These are phyloP conservation scores for Lates calcarifer DNA, from an alignment of 2,113 vertebrate species.

Conservation along the genomic window DNA sequence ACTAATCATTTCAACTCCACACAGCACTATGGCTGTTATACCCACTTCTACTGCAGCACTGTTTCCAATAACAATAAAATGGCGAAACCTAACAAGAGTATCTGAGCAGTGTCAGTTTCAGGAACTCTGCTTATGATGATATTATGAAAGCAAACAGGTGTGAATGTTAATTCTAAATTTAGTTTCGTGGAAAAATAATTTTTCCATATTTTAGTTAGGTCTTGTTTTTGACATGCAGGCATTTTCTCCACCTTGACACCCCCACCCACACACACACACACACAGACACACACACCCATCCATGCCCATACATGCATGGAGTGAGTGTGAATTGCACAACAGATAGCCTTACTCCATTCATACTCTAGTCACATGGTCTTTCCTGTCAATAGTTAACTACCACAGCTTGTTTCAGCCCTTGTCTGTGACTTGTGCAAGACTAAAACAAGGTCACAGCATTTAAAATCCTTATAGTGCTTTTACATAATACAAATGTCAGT, in stretches of 20 bases:
- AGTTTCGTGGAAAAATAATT: background rate
- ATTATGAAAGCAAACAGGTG: slow-evolving; percentile 1
- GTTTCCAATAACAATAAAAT: background rate
- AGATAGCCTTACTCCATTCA: slow-evolving; percentile 68
- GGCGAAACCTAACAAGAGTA: background rate
- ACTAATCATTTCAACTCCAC: background rate
- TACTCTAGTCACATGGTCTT: slow-evolving; percentile 65
- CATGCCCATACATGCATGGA: slow-evolving; percentile 17
- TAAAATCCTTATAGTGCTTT: background rate
- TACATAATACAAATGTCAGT: background rate
- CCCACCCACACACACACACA: background rate
- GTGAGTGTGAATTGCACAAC: slow-evolving; percentile 57
- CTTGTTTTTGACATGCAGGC: slow-evolving; percentile 15
- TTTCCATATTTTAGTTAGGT: background rate
- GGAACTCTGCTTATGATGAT: background rate
- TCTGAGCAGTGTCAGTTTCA: background rate
- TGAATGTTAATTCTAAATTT: background rate
- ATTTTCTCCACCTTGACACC: slow-evolving; percentile 23
- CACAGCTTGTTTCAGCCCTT: slow-evolving; percentile 20
- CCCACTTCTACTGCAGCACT: background rate
- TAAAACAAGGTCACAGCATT: slow-evolving; percentile 59
- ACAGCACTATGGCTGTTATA: background rate
- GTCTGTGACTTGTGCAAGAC: slow-evolving; percentile 54
- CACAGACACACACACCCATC: slow-evolving; percentile 22
- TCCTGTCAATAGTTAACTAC: slow-evolving; percentile 79